These are phyloP conservation scores for Saccostrea glomerata DNA, from an alignment of 1,140 invertebrate species.

Conservation along the genomic window DNA sequence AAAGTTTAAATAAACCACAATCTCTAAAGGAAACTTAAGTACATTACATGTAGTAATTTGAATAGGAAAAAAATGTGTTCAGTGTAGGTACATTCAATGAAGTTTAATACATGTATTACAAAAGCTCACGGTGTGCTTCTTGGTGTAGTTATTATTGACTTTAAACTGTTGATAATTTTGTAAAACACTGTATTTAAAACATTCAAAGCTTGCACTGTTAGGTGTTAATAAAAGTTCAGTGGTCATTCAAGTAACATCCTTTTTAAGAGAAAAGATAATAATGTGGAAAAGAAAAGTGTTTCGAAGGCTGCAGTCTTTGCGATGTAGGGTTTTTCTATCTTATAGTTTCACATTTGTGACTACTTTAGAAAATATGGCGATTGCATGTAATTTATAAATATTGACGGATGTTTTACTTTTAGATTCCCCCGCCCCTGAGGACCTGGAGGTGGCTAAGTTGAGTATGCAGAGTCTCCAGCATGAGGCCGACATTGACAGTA, in stretches of 20 bases:
- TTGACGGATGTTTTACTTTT: neutral
- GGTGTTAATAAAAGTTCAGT: neutral
- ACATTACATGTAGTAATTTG: too few relatives aligned
- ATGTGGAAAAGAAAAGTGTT: conserved; percentile 38
- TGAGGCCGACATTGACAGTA: conserved; percentile 53
- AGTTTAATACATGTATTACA: too few relatives aligned
- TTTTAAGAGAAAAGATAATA: neutral
- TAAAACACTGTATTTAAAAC: conserved; percentile 16
- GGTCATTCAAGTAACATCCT: conserved; percentile 19
- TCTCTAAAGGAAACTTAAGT: too few relatives aligned
- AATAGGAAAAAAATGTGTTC: too few relatives aligned
- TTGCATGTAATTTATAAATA: neutral
- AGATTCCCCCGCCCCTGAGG: conserved; percentile 58
- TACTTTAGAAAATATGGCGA: neutral
- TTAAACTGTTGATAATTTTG: neutral
- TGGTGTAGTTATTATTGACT: neutral
- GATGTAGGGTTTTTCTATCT: neutral
- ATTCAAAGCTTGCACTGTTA: neutral
- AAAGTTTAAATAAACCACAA: too few relatives aligned
- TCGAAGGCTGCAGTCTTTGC: neutral
- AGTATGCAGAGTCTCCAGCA: conserved; percentile 53
- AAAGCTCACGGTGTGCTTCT: neutral
- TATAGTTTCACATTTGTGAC: neutral
- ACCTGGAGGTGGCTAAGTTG: conserved; percentile 70
- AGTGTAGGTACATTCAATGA: too few relatives aligned